Evolutionary conservation across 2,113 vertebrate species (phyloP).

Genomic region (Grallaria varia): DNA sequence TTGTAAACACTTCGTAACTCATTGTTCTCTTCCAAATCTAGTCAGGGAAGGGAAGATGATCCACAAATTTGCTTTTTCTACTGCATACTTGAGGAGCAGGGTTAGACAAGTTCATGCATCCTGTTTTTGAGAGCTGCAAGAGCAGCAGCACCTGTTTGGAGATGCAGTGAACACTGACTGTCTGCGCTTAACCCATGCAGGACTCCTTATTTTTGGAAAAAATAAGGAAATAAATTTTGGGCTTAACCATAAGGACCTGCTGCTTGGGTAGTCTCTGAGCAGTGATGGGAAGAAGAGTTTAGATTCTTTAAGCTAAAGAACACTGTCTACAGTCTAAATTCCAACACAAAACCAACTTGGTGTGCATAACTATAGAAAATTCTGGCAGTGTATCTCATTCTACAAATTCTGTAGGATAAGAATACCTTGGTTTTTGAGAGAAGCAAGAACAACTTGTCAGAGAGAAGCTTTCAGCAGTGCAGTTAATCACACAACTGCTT

Average conservation of each 20-base stretch:
- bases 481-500: neutral
- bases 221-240: neutral
- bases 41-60: neutral
- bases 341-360: neutral
- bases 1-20: neutral
- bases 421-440: neutral
- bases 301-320: neutral
- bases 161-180: neutral
- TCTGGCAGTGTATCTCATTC: neutral
- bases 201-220: rapidly evolving
- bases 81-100: neutral
- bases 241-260: neutral
- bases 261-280: neutral
- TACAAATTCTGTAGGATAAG: neutral
- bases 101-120: neutral
- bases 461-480: neutral
- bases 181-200: neutral
- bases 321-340: neutral
- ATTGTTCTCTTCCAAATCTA: neutral
- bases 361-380: neutral
- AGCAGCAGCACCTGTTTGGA: rapidly evolving
- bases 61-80: neutral
- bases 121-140: neutral
- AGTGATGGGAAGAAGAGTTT: neutral
- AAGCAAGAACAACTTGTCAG: neutral